These are phyloP conservation scores for Drosophila meridiana DNA, from an alignment of 2,888 invertebrate species.

Conservation along the genomic window DNA sequence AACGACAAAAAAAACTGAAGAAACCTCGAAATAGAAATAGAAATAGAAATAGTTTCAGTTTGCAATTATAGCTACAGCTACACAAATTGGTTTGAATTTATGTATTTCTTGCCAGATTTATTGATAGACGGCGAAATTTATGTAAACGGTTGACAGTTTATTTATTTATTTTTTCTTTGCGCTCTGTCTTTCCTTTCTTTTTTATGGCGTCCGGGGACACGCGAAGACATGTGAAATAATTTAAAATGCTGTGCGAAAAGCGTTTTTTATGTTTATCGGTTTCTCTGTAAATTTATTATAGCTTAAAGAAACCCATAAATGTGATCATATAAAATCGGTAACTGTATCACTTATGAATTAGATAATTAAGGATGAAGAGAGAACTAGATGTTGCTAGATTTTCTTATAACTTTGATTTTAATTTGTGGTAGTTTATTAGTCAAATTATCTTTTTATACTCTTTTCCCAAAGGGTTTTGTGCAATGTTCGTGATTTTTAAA, in stretches of 20 bases:
- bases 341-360: neutral
- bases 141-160: slow-evolving; percentile 61
- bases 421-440: no score
- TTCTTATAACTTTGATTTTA: no score
- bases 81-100: slow-evolving; percentile 50
- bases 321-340: neutral
- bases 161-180: slow-evolving; percentile 14
- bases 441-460: no score
- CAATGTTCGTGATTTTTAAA: no score
- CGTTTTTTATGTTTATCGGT: slow-evolving; percentile 15
- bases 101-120: slow-evolving; percentile 65
- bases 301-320: slow-evolving; percentile 6
- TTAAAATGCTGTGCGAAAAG: slow-evolving; percentile 37
- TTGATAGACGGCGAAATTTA: slow-evolving; percentile 71
- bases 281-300: slow-evolving; percentile 20
- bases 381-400: no score
- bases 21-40: slow-evolving; percentile 31
- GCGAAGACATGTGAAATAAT: slow-evolving; percentile 62
- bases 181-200: slow-evolving; percentile 4
- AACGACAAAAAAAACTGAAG: slow-evolving; percentile 9
- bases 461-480: no score
- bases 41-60: slow-evolving; percentile 35
- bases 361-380: neutral
- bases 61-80: slow-evolving; percentile 32
- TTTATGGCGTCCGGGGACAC: slow-evolving; percentile 24